Evolutionary conservation across 1,140 invertebrate species (phyloP), one percentile per base, ranked within the genome.

Genomic region (Harlomillsia oculata): DNA sequence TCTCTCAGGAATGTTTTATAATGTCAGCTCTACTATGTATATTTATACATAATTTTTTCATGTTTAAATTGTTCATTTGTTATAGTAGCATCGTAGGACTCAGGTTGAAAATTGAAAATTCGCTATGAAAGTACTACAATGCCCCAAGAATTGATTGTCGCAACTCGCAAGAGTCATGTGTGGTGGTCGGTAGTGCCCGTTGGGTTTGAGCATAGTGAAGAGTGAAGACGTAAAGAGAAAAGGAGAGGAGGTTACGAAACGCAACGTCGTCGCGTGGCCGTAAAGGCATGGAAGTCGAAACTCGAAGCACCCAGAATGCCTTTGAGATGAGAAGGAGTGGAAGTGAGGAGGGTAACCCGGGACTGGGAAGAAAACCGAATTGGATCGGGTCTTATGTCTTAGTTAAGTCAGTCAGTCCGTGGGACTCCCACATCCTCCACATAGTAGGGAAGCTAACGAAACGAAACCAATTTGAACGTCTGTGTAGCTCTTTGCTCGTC

Each of bases 401-500:
- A 5, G 34, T 52, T 37, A 52, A 52, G 49, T 40, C 34, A 52
- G 48, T 52, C 49, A 14, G 49, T 23, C 34, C 45, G 21, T 48
- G 44, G 44, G 44, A n/a, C n/a, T n/a, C n/a, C n/a, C n/a, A n/a
- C n/a, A n/a, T n/a, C n/a, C n/a, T n/a, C 44, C 44, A 29, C 44
- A 48, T 28, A 48, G 29, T 32, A 32, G 28, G 18, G 45, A 30
- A 48, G 45, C 45, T 48, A 48, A 32, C 49, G 34, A 40, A 52
- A 52, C 49, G 49, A 52, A 52, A 52, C 49, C 49, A 52, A 52
- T 52, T 52, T 52, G 29, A 25, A 37, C n/a, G 9, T 36, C 32
- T n/a, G 32, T n/a, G 9, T 36, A 36, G 9, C 9, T n/a, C 9
- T 36, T 36, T n/a, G 9, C 9, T 36, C 32, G 32, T 36, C 32